Percentiles rank a stretch among this genome's conserved stretches.
Conservation (phyloP, 2,113 vertebrate species). For the Variabilichromis moorii region DNA sequence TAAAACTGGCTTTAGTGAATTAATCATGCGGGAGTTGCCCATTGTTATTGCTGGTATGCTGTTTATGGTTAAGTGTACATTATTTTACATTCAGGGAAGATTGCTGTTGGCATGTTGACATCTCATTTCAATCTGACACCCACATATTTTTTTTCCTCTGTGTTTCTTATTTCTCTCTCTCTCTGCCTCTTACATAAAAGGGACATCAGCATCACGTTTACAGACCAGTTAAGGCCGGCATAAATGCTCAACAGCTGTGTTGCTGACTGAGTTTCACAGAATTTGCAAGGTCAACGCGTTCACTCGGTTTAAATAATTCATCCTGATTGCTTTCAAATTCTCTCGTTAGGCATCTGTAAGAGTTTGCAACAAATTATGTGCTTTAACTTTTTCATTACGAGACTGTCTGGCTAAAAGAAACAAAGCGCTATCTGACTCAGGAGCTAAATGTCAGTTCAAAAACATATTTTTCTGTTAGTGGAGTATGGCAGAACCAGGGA, state of each 20-base stretch:
- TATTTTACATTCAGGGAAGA: slow-evolving; percentile 38
- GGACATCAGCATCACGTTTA: slow-evolving; percentile 34
- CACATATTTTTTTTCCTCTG: slow-evolving; percentile 48
- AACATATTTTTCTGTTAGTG: background rate
- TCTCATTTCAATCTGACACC: slow-evolving; percentile 65
- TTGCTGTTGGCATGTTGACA: slow-evolving; percentile 62
- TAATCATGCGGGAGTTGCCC: slow-evolving; percentile 9
- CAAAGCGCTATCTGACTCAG: background rate
- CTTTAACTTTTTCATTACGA: background rate
- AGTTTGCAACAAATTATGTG: background rate
- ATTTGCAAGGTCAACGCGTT: background rate
- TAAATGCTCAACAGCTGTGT: background rate
- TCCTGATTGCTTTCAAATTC: background rate
- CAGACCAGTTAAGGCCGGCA: slow-evolving; percentile 1
- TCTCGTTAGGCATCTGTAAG: background rate
- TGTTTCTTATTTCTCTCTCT: slow-evolving; percentile 26
- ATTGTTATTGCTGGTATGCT: background rate
- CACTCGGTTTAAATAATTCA: background rate
- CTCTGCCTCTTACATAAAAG: slow-evolving; percentile 60
- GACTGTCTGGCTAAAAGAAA: background rate
- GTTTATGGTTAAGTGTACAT: slow-evolving; percentile 19
- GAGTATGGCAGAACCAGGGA: background rate
- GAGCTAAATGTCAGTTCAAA: background rate
- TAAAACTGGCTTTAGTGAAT: slow-evolving; percentile 18
- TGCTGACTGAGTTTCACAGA: slow-evolving; percentile 5